Conservation (phyloP, 2,888 invertebrate species). For the Euphydryas editha region DNA sequence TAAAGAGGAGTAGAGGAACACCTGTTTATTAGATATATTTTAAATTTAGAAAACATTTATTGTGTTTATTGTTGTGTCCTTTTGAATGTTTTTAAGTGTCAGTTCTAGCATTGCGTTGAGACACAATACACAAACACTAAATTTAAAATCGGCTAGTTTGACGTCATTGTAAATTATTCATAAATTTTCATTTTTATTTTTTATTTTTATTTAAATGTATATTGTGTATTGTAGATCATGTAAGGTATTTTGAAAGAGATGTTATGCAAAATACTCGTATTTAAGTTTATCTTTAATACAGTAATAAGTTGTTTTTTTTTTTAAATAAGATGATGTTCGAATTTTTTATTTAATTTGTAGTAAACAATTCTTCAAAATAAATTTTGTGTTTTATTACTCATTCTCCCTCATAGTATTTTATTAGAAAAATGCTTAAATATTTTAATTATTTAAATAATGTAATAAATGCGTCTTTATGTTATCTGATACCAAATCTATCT, state of each 20-base stretch:
- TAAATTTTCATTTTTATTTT: background rate
- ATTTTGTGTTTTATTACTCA: background rate
- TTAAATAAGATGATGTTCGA: background rate
- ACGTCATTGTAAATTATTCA: background rate
- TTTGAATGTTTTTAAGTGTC: background rate
- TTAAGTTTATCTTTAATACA: background rate
- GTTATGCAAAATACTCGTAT: background rate
- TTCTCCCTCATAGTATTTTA: background rate
- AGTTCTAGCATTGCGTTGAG: background rate
- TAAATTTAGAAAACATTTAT: conserved; percentile 17
- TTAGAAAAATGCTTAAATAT: background rate
- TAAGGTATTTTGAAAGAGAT: background rate
- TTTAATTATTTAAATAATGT: too few relatives aligned
- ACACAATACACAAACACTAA: background rate
- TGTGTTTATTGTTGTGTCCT: conserved; percentile 8
- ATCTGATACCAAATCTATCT: background rate
- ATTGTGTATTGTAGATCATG: background rate
- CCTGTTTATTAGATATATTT: conserved; percentile 74
- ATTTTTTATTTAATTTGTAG: conserved; percentile 11
- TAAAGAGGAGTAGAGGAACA: conserved; percentile 79
- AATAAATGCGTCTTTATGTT: background rate
- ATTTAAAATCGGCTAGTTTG: background rate
- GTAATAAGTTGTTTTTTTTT: background rate
- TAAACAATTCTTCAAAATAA: background rate
- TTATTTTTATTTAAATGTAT: background rate